Evolutionary conservation across 2,888 invertebrate species (phyloP).

Genomic region (Eupeodes latifasciatus): DNA sequence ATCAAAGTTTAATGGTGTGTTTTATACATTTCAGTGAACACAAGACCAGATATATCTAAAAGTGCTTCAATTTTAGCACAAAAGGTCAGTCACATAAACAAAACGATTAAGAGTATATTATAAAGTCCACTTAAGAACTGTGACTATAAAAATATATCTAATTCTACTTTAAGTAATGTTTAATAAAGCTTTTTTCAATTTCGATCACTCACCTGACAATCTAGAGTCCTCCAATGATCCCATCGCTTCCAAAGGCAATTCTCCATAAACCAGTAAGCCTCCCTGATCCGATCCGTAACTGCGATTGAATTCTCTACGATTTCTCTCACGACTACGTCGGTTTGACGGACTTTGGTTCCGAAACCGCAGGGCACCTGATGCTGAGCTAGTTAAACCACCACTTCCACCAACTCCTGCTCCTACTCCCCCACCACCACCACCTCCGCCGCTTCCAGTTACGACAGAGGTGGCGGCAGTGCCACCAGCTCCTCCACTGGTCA

Average conservation of each 20-base stretch:
- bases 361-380: conserved; percentile 80
- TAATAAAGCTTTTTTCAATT: background rate
- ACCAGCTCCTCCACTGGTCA: conserved; percentile 77
- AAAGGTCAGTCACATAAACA: too few relatives aligned
- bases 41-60: too few relatives aligned
- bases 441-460: conserved; percentile 80
- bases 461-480: conserved; percentile 73
- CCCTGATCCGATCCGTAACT: conserved; percentile 83
- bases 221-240: conserved; percentile 83
- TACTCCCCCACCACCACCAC: conserved; percentile 78
- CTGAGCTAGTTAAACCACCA: conserved; percentile 64
- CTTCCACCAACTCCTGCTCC: conserved; percentile 69
- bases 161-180: too few relatives aligned
- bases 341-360: conserved; percentile 84
- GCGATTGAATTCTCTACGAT: conserved; percentile 80
- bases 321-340: conserved; percentile 83
- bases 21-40: too few relatives aligned
- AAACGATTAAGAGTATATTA: too few relatives aligned
- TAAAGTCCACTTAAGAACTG: too few relatives aligned
- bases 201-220: conserved; percentile 80
- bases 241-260: conserved; percentile 78
- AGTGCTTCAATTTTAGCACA: too few relatives aligned
- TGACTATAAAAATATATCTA: too few relatives aligned
- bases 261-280: conserved; percentile 82
- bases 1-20: too few relatives aligned